Evolutionary conservation across 2,797 vertebrate species (phyloP).

Genomic region (Gambelia wislizenii): DNA sequence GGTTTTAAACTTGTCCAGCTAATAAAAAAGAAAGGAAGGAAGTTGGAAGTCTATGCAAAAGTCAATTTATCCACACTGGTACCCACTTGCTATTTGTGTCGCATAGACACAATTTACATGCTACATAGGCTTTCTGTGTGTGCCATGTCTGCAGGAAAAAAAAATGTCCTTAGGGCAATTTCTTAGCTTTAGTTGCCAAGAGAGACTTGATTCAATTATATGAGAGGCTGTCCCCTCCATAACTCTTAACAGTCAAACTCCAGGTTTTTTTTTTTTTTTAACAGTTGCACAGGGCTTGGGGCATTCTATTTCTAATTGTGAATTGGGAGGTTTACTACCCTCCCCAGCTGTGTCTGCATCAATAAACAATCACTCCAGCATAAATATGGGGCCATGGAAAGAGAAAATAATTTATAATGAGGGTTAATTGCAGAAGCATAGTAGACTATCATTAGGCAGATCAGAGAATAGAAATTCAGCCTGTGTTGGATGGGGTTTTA

Average conservation of each 20-base stretch:
- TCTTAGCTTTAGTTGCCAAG: neutral
- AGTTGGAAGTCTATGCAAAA: neutral
- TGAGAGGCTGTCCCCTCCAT: neutral
- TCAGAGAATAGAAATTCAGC: no score
- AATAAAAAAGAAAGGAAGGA: constrained; percentile 16
- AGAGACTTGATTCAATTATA: neutral
- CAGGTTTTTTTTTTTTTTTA: neutral
- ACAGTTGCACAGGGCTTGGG: neutral
- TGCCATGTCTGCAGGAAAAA: neutral
- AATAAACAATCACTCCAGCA: no score
- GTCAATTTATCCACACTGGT: neutral
- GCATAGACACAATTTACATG: neutral
- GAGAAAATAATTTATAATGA: neutral
- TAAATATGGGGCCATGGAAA: no score
- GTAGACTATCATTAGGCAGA: no score
- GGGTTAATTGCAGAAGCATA: neutral
- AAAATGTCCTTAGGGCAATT: neutral
- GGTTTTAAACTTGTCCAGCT: constrained; percentile 13
- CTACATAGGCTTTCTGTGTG: no score
- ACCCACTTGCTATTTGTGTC: neutral
- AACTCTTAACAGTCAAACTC: neutral
- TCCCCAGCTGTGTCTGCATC: neutral
- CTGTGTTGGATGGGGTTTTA: no score
- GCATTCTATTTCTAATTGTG: neutral
- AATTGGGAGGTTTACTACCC: neutral